Base-by-base conservation (phyloP, 2,888 invertebrate genomes). In the Cephus pygmeus region DNA sequence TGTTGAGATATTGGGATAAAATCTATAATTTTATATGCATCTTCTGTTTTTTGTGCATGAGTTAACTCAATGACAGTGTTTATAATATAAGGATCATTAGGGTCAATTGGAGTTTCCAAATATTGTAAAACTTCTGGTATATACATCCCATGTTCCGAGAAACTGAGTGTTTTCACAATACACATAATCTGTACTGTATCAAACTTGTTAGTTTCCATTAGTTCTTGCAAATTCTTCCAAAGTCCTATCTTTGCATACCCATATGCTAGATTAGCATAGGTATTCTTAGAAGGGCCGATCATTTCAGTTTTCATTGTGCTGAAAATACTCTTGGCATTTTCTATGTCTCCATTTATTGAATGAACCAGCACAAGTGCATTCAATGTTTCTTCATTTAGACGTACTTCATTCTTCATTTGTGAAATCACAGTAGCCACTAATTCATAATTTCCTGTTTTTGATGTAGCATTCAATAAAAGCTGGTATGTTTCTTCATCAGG, bases 301-400 rank as follows among this genome's bases (percentile, higher is more conserved):
- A 93, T 93, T 0, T 94, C 92, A 0, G 93, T 92, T 75, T 90
- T 92, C 94, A 95, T 95, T 88, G 93, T 94, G 69, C 92, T 91
- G 9, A 94, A 84, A 0, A 94, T 92, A 79, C 92, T 90, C 83
- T 93, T 89, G 3, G 92, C 93, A 36, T 92, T 92, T 1, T 91
- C 77, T 1, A 92, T 77, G 81, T 93, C 91, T 0, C 89, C 90
- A 75, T 82, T 87, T 1, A 86, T 86, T 0, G 88, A 88, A 88
- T 95, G 93, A 15, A 93, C 94, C 77, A 94, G 87, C 12, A 95
- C 93, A 0, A 96, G 91, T 0, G 93, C 92, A 84, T 94, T 94
- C 77, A 95, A 95, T 33, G 94, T 91, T 79, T 90, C 91, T 84
- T 94, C 94, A n/a, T 93, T 93, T 0, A 94, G 90, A 73, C 93